These are phyloP conservation scores for Blomia tropicalis DNA, from an alignment of 2,888 invertebrate genomes.

Conservation along the genomic window DNA sequence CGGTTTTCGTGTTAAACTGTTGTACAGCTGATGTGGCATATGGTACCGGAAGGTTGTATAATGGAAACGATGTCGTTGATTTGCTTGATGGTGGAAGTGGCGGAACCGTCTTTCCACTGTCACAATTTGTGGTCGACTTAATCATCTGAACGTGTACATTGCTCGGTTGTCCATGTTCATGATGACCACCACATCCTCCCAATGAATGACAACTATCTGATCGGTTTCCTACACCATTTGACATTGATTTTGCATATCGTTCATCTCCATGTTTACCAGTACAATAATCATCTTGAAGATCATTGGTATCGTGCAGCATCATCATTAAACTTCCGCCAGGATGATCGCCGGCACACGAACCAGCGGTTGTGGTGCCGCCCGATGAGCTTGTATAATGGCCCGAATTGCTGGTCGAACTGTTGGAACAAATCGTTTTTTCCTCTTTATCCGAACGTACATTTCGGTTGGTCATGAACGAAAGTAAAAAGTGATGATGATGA, in stretches of 20 bases:
- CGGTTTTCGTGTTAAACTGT: neutral
- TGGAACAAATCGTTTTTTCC: neutral
- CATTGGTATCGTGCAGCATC: slow-evolving; percentile 1
- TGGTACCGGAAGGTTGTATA: slow-evolving; percentile 12
- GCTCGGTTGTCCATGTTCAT: neutral
- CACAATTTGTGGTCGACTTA: neutral
- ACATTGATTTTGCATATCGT: slow-evolving; percentile 2
- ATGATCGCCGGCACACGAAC: neutral
- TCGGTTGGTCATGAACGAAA: slow-evolving; percentile 5
- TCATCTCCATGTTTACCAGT: neutral
- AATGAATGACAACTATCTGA: slow-evolving; percentile 5
- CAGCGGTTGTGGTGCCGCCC: slow-evolving; percentile 2
- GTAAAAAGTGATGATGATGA: slow-evolving; percentile 10
- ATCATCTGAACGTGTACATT: neutral
- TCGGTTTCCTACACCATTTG: neutral
- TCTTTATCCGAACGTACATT: neutral
- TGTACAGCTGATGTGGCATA: slow-evolving; percentile 16
- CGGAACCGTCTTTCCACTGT: neutral
- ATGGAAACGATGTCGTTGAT: neutral
- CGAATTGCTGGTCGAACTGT: neutral
- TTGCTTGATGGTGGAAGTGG: neutral
- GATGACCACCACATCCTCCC: neutral
- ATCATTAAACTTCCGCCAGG: neutral
- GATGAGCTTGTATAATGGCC: slow-evolving; percentile 4
- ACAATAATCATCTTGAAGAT: neutral